Evolutionary conservation across 2,797 vertebrate genomes (phyloP).

Genomic region (Orestias chungarensis): DNA sequence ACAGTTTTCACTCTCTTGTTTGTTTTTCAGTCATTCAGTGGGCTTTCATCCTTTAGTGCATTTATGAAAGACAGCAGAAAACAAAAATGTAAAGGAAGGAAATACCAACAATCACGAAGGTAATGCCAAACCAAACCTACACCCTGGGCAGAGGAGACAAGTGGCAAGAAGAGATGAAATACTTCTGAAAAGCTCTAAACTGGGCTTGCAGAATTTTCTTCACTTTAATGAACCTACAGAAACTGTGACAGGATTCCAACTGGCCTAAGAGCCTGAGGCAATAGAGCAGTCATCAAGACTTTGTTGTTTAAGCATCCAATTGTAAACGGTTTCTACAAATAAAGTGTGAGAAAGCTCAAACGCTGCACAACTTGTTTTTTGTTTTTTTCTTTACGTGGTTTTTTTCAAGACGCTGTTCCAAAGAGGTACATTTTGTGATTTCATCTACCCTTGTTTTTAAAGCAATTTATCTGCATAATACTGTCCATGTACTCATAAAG

Average conservation of each 20-base stretch:
- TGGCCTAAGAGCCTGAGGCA: constrained; percentile 4
- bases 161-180: constrained; percentile 39
- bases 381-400: not conserved
- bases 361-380: not conserved
- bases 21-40: constrained; percentile 34
- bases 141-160: constrained; percentile 32
- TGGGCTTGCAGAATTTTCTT: constrained; percentile 20
- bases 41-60: constrained; percentile 15
- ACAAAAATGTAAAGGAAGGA: constrained; percentile 14
- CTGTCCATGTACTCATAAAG: constrained; percentile 13
- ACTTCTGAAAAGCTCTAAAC: constrained; percentile 43
- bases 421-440: not conserved
- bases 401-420: not conserved
- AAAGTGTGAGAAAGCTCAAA: not conserved
- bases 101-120: not conserved
- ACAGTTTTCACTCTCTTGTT: constrained; percentile 18
- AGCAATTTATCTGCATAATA: constrained; percentile 8
- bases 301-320: constrained; percentile 2
- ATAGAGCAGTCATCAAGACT: constrained; percentile 8
- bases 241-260: constrained; percentile 35
- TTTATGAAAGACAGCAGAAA: constrained; percentile 32
- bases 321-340: not conserved
- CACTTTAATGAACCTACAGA: constrained; percentile 21
- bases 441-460: not conserved
- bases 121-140: constrained; percentile 46